These are phyloP conservation scores for Bellardia bayeri DNA, from an alignment of 2,888 invertebrate species.

Conservation along the genomic window DNA sequence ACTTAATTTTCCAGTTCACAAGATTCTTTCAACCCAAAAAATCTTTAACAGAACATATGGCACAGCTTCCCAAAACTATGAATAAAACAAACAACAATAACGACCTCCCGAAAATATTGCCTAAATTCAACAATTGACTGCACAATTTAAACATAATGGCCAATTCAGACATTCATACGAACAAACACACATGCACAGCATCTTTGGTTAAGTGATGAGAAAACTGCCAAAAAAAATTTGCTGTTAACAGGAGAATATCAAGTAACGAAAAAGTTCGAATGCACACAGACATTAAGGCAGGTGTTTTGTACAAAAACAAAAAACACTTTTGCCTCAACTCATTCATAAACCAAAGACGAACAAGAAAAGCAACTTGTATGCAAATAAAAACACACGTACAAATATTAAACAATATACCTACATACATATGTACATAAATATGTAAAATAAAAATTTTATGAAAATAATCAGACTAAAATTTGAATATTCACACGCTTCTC, in stretches of 20 bases:
- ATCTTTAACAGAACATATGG: conserved; percentile 59
- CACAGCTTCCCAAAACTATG: conserved; percentile 53
- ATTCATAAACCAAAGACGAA: conserved; percentile 58
- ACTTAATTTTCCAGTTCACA: conserved; percentile 60
- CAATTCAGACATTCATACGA: not conserved
- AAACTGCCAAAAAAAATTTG: conserved; percentile 71
- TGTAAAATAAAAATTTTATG: not conserved
- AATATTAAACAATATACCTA: conserved; percentile 22
- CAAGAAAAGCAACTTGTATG: conserved; percentile 4
- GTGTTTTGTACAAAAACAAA: conserved; percentile 55
- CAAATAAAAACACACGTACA: conserved; percentile 2
- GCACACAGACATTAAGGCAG: conserved; percentile 69
- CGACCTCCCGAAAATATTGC: conserved; percentile 62
- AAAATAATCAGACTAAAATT: conserved; percentile 43
- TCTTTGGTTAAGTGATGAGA: conserved; percentile 65
- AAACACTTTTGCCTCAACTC: conserved; percentile 46
- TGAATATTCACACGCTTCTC: conserved; percentile 71
- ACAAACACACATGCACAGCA: conserved; percentile 48
- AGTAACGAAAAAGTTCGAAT: conserved; percentile 64
- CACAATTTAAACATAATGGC: conserved; percentile 55
- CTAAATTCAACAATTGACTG: conserved; percentile 66
- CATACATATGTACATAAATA: not conserved
- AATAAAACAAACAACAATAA: not conserved
- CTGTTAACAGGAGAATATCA: conserved; percentile 65
- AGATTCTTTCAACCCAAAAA: conserved; percentile 48